Evolutionary conservation across 35 echinoderm and acorn worm genomes (phyloP).

Genomic region (Apostichopus parvimensis): DNA sequence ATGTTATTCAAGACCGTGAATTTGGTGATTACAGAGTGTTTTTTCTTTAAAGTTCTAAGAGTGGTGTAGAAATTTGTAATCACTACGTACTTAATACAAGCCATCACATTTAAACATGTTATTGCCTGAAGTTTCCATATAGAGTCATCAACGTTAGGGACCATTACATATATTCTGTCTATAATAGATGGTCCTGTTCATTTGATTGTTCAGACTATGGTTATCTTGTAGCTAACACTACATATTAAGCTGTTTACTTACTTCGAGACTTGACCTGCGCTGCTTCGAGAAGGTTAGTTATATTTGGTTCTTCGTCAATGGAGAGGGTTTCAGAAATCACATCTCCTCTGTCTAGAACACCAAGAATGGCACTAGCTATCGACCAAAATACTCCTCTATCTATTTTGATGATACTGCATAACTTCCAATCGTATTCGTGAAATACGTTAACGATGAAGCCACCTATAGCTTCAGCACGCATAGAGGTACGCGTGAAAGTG

Average conservation of each 20-base stretch:
- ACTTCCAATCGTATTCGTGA: neutral
- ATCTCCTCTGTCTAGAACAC: neutral
- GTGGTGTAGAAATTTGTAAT: too few species aligned
- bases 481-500: conserved; percentile 4
- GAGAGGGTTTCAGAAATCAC: neutral
- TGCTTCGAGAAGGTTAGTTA: neutral
- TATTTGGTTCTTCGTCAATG: neutral
- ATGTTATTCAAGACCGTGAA: too few species aligned
- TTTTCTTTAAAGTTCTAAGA: too few species aligned
- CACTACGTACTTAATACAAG: too few species aligned
- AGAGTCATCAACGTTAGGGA: too few species aligned
- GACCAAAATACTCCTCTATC: neutral
- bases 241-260: neutral
- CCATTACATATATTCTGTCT: too few species aligned
- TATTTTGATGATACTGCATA: neutral
- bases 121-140: too few species aligned
- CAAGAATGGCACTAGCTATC: neutral
- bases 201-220: too few species aligned
- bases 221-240: too few species aligned
- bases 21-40: too few species aligned
- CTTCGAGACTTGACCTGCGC: neutral
- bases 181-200: too few species aligned
- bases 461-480: conserved; percentile 5
- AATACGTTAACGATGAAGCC: neutral
- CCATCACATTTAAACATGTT: too few species aligned